Evolutionary conservation across 2,888 invertebrate species (phyloP).

Genomic region (Aphodius granarius): DNA sequence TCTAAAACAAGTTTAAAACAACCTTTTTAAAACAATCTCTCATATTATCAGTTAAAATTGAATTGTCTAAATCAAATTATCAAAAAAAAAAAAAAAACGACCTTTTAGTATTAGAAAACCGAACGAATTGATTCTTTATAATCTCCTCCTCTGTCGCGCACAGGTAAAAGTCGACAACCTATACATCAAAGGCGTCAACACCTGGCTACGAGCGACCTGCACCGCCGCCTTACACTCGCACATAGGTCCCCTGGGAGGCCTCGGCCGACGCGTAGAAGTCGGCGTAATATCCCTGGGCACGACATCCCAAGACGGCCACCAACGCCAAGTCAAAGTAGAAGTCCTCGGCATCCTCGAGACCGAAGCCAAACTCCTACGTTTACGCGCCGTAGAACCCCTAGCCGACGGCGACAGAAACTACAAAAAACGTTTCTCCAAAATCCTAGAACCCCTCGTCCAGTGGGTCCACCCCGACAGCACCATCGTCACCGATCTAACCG

Average conservation of each 20-base stretch:
- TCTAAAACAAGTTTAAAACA: too few species aligned
- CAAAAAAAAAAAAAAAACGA: too few species aligned
- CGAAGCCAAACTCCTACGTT: constrained; percentile 69
- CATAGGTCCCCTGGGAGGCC: constrained; percentile 72
- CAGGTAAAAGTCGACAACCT: constrained; percentile 68
- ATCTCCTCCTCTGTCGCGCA: background rate
- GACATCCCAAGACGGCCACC: constrained; percentile 71
- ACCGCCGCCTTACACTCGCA: constrained; percentile 80
- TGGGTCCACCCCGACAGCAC: constrained; percentile 81
- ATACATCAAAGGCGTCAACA: constrained; percentile 69
- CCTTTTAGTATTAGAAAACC: too few species aligned
- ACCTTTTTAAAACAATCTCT: too few species aligned
- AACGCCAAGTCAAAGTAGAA: constrained; percentile 79
- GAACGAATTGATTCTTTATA: too few species aligned
- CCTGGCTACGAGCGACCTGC: constrained; percentile 75
- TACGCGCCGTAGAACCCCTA: constrained; percentile 82
- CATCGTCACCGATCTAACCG: constrained; percentile 80
- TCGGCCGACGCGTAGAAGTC: constrained; percentile 69
- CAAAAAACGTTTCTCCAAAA: constrained; percentile 78
- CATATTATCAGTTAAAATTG: too few species aligned
- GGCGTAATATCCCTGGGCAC: constrained; percentile 89
- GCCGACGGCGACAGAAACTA: constrained; percentile 77
- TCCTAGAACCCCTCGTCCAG: constrained; percentile 73
- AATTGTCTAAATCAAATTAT: too few species aligned
- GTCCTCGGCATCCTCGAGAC: constrained; percentile 83